These are phyloP conservation scores for Gastracanthus pulcherrimus DNA, from an alignment of 2,888 invertebrate species.

Conservation along the genomic window DNA sequence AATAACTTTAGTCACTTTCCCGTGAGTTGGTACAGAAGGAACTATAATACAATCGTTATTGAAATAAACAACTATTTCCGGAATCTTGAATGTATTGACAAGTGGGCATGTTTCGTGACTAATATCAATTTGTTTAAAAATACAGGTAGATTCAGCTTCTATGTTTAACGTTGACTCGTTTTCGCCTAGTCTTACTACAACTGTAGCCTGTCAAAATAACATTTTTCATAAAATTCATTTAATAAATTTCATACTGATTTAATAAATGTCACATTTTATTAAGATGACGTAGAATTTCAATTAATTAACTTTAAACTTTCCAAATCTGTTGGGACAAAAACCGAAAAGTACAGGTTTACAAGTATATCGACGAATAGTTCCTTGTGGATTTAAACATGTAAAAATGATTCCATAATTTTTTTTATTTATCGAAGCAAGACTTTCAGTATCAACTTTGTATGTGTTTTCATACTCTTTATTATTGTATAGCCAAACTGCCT, in stretches of 20 bases:
- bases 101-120: constrained; percentile 28
- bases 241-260: not conserved
- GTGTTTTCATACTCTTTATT: not conserved
- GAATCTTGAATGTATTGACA: constrained; percentile 37
- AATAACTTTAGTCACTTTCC: constrained; percentile 70
- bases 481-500: constrained; percentile 53
- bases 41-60: constrained; percentile 73
- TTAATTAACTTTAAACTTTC: constrained; percentile 68
- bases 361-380: constrained; percentile 65
- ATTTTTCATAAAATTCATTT: not conserved
- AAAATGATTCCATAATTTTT: constrained; percentile 71
- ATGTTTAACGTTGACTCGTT: constrained; percentile 56
- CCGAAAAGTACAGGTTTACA: constrained; percentile 72
- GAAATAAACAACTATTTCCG: constrained; percentile 67
- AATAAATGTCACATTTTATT: not conserved
- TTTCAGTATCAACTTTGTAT: constrained; percentile 26
- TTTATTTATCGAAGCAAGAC: constrained; percentile 47
- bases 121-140: constrained; percentile 15
- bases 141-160: constrained; percentile 58
- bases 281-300: constrained; percentile 15
- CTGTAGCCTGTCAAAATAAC: constrained; percentile 49
- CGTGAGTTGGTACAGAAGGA: constrained; percentile 71
- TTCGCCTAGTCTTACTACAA: constrained; percentile 56
- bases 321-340: constrained; percentile 75
- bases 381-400: constrained; percentile 72